phyloP scores from a whole-genome alignment of 2,888 invertebrate species.

The Dicycla oo region DNA sequence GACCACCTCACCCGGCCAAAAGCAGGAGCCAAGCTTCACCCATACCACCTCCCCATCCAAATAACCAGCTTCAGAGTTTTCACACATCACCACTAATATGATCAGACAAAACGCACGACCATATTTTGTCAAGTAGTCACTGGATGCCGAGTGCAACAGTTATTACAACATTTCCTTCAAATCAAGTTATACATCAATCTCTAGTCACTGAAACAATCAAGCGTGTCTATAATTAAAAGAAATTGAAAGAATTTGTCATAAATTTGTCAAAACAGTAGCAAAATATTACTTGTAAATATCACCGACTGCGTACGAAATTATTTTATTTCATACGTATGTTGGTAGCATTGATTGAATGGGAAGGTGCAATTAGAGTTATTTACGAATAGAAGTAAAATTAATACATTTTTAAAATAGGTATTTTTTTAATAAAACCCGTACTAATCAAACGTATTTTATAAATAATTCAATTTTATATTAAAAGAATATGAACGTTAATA shows the following conservation, averaged over 20 bases:
- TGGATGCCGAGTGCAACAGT: conserved; percentile 82
- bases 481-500: conserved; percentile 47
- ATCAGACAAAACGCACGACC: conserved; percentile 87
- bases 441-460: not conserved
- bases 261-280: conserved; percentile 88
- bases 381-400: not conserved
- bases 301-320: conserved; percentile 89
- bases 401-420: not conserved
- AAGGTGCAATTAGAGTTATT: conserved; percentile 15
- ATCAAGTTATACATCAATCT: conserved; percentile 65
- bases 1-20: conserved; percentile 96
- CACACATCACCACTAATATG: conserved; percentile 91
- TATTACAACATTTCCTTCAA: conserved; percentile 78
- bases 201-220: conserved; percentile 65
- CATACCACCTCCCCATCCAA: conserved; percentile 95
- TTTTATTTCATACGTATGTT: conserved; percentile 75
- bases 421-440: not conserved
- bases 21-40: conserved; percentile 95
- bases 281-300: conserved; percentile 89
- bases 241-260: conserved; percentile 69
- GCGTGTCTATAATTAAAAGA: conserved; percentile 60
- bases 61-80: conserved; percentile 92
- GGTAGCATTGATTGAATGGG: conserved; percentile 77
- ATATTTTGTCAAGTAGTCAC: conserved; percentile 85
- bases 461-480: not conserved